A percentile compares a stretch with the other conserved stretches of the same genome.
These are phyloP conservation scores for Paralinhomoeus sp. DNA, from an alignment of 2,888 invertebrate species.

Conservation along the genomic window DNA sequence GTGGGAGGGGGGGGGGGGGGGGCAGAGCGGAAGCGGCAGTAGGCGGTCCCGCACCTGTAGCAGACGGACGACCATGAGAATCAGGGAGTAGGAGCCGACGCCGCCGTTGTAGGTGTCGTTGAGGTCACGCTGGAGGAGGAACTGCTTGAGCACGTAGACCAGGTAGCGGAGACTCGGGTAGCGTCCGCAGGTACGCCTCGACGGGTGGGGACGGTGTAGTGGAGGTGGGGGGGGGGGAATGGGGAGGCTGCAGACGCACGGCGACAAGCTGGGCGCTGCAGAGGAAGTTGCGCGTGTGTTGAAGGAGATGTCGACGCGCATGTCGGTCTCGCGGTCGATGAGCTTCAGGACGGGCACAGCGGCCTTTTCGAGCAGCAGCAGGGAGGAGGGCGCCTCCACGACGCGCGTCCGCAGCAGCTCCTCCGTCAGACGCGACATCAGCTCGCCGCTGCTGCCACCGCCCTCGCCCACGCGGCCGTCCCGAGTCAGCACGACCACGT, in stretches of 20 bases:
- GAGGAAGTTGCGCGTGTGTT: conserved; percentile 95
- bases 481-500: conserved; percentile 42
- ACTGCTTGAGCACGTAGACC: conserved; percentile 92
- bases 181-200: too few species aligned
- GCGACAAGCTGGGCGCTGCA: conserved; percentile 84
- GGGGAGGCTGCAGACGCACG: too few species aligned
- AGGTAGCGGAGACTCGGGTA: conserved; percentile 76
- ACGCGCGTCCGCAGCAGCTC: conserved; percentile 68
- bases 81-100: conserved; percentile 92
- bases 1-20: too few species aligned
- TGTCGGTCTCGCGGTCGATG: conserved; percentile 41
- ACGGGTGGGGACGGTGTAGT: too few species aligned
- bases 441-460: not conserved
- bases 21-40: too few species aligned
- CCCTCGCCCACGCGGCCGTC: not conserved
- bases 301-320: conserved; percentile 91
- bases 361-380: conserved; percentile 89
- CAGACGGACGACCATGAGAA: conserved; percentile 93
- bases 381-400: conserved; percentile 65
- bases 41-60: conserved; percentile 43
- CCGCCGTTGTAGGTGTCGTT: conserved; percentile 99
- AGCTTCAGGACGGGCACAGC: conserved; percentile 95
- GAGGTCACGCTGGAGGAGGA: conserved; percentile 81
- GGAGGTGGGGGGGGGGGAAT: too few species aligned
- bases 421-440: conserved; percentile 59